A percentile compares a stretch with the other conserved stretches of the same genome.
phyloP scores from a whole-genome alignment of 2,888 invertebrate species.

The Protula sp. region DNA sequence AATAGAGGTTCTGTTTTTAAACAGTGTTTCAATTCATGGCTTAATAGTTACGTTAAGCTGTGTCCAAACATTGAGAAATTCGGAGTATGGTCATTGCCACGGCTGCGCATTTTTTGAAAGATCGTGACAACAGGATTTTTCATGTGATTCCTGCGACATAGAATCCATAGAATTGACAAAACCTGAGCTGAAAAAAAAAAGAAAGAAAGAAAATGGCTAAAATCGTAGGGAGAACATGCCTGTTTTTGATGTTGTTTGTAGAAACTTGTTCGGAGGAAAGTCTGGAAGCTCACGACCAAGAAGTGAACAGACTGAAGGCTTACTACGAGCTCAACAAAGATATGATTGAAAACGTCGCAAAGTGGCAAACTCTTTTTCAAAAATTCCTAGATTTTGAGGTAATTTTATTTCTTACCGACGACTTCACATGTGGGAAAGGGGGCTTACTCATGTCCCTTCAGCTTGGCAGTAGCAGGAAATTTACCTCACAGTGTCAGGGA shows the following conservation, averaged over 20 bases:
- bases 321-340: slow-evolving; percentile 47
- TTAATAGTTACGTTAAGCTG: no score
- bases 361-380: slow-evolving; percentile 66
- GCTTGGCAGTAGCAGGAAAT: no score
- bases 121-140: neutral
- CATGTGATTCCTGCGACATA: neutral
- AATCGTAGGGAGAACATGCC: neutral
- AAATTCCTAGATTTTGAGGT: slow-evolving; percentile 71
- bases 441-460: no score
- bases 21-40: no score
- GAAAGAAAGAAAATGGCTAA: no score
- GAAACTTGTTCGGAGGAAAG: neutral
- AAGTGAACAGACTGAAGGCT: slow-evolving; percentile 63
- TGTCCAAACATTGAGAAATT: neutral
- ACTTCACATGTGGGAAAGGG: no score
- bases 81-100: neutral
- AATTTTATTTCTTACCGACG: no score
- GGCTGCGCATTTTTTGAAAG: neutral
- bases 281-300: slow-evolving; percentile 68
- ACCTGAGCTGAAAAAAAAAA: no score
- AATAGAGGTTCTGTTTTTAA: no score
- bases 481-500: no score
- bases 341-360: slow-evolving; percentile 57
- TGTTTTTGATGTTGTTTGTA: neutral
- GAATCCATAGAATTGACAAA: no score